phyloP scores from a whole-genome alignment of 1,140 invertebrate species.

The Asobara japonica region DNA sequence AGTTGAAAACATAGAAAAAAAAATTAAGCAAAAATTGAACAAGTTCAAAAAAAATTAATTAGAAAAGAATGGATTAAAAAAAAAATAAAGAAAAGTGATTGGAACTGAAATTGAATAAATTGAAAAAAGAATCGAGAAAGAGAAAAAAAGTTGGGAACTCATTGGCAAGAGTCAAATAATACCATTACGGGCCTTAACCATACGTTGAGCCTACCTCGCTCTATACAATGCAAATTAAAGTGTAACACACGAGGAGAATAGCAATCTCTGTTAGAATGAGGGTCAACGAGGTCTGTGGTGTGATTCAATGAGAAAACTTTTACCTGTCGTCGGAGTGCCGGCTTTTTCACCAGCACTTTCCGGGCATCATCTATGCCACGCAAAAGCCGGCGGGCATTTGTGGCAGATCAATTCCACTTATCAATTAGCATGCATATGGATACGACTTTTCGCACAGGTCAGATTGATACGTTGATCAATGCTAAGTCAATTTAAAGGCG shows the following conservation, averaged over 20 bases:
- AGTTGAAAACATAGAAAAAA: too few species aligned
- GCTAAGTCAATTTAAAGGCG: slow-evolving; percentile 11
- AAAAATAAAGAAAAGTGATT: too few species aligned
- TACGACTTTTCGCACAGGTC: neutral
- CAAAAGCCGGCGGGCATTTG: neutral
- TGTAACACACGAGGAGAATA: neutral
- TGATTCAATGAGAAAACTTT: neutral
- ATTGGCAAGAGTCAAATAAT: neutral
- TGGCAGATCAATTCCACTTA: neutral
- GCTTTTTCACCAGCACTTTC: neutral
- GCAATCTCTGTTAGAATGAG: neutral
- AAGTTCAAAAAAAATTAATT: too few species aligned
- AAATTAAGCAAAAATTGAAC: too few species aligned
- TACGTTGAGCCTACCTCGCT: neutral
- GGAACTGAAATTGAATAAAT: too few species aligned
- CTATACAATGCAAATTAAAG: slow-evolving; percentile 10
- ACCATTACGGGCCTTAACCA: neutral
- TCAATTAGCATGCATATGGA: slow-evolving; percentile 7
- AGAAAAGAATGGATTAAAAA: too few species aligned
- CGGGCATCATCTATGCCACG: neutral
- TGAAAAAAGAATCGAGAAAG: too few species aligned
- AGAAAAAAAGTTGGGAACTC: too few species aligned
- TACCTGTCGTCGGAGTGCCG: neutral
- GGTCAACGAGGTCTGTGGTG: neutral
- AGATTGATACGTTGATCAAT: slow-evolving; percentile 11